Evolutionary conservation across 2,113 vertebrate species (phyloP).

Genomic region (Eptesicus fuscus): DNA sequence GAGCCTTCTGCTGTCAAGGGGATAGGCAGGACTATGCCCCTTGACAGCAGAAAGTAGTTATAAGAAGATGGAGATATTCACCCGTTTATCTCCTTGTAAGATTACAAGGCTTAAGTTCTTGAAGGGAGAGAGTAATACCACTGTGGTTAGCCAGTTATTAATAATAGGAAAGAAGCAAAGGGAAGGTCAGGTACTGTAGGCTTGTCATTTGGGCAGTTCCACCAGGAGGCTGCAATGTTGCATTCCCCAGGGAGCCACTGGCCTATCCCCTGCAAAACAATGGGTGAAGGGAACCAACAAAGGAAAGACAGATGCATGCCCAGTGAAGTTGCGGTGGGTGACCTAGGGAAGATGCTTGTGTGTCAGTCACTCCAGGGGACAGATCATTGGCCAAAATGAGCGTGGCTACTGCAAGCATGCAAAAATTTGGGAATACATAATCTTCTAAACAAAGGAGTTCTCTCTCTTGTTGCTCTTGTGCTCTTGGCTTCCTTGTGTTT

Average conservation of each 20-base stretch:
- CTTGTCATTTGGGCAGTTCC: background rate
- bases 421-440: background rate
- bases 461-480: background rate
- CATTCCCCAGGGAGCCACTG: background rate
- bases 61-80: background rate
- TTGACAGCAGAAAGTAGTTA: background rate
- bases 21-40: background rate
- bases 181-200: background rate
- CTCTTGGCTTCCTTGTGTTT: background rate
- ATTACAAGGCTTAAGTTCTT: background rate
- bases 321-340: background rate
- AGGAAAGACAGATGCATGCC: background rate
- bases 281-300: background rate
- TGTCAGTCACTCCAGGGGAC: background rate
- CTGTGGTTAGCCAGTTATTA: background rate
- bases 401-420: background rate
- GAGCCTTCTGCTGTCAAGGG: too few species aligned
- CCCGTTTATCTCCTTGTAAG: background rate
- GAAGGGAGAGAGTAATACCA: background rate
- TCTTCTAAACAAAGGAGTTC: background rate
- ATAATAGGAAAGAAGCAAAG: background rate
- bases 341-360: background rate
- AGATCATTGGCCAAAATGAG: background rate
- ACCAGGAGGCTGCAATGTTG: background rate
- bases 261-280: background rate